Evolutionary conservation across 2,113 vertebrate species (phyloP), one percentile per base, ranked within the genome.

Genomic region (Caranx ignobilis): DNA sequence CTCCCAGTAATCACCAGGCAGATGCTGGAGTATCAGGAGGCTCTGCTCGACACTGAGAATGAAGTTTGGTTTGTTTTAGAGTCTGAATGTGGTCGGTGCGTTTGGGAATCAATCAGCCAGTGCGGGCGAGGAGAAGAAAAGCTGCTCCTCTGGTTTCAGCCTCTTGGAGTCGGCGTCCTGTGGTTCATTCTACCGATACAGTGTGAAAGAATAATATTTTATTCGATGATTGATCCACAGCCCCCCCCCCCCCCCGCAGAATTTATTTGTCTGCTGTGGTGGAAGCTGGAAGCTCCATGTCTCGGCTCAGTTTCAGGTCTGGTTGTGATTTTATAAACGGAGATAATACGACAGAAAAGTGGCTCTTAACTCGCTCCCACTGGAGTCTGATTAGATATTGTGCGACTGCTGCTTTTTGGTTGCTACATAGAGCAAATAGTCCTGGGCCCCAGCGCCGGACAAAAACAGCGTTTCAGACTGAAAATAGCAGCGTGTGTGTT

Each of bases 141-240:
- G 15, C 21, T 21, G 5, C 57, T 35, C 34, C 6, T 16, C 56
- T 16, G 37, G 2, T 31, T 26, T 26, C 47, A 35, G 59, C 18
- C 66, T 35, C 6, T 71, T 12, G 12, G 1, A 21, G 57, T 70
- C 60, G 52, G 56, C 62, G 21, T 55, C 62, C 35, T 63, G 75
- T n/a, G 67, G 71, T 68, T 73, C 48, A 26, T 52, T 43, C 19
- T 69, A 43, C 15, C 67, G 54, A 56, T 75, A 59, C 34, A 65
- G 6, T 70, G 18, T 70, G 59, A 79, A 75, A 56, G 70, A 74
- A 57, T 59, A 71, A 55, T 71, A 65, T 60, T 70, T 79, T 79
- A 26, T 26, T 6, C 45, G 37, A 37, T 65, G 35, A 65, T n/a
- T 0, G 39, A 55, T 71, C 47, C 47, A 41, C n/a, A 35, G 13